Conservation (phyloP, 2,113 vertebrate species). For the Corythaeola cristata region DNA sequence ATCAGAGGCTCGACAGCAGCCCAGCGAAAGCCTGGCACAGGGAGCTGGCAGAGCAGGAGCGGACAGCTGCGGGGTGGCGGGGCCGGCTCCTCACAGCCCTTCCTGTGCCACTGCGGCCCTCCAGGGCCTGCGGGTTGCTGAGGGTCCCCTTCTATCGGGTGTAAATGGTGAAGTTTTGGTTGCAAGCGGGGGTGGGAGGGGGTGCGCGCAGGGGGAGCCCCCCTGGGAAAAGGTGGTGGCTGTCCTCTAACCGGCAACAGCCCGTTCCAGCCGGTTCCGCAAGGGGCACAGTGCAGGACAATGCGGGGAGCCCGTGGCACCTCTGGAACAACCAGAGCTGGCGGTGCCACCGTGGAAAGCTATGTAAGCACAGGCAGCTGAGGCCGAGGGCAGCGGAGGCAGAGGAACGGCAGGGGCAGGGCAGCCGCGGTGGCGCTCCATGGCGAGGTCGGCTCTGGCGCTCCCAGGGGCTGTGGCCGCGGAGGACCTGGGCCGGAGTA, state of each 20-base stretch:
- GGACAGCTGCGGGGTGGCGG: no score
- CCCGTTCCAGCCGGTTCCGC: no score
- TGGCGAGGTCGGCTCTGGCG: no score
- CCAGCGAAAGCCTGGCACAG: not conserved
- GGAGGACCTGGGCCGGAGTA: rapidly evolving
- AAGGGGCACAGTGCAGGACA: rapidly evolving
- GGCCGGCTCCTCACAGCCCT: not conserved
- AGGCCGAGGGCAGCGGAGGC: not conserved
- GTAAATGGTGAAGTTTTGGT: rapidly evolving
- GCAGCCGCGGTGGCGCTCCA: rapidly evolving
- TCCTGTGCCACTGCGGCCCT: not conserved
- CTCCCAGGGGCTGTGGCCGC: not conserved
- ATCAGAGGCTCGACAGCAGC: not conserved
- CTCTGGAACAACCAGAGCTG: not conserved
- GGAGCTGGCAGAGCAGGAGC: not conserved
- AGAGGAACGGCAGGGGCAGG: not conserved
- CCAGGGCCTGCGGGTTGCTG: not conserved
- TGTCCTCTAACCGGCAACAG: not conserved
- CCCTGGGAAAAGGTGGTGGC: not conserved
- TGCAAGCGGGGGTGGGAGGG: no score
- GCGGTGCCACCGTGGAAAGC: not conserved
- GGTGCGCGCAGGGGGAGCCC: no score
- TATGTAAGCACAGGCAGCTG: not conserved
- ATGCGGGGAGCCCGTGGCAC: not conserved
- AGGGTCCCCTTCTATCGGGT: not conserved